A percentile compares a stretch with the other conserved stretches of the same genome.
These are phyloP conservation scores for Nomada ruficornis DNA, from an alignment of 2,888 invertebrate genomes.

Conservation along the genomic window DNA sequence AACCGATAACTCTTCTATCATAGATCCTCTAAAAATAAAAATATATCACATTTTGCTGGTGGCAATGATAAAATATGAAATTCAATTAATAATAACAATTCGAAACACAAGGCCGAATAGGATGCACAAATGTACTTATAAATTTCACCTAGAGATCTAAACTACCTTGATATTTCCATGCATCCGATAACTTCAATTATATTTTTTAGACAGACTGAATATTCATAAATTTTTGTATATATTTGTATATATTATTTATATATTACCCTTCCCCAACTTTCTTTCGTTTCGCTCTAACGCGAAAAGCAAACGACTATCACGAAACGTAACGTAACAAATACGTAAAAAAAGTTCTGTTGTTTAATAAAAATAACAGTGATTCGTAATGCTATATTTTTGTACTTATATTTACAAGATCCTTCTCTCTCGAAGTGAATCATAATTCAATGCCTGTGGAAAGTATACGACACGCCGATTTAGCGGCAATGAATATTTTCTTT, in stretches of 20 bases:
- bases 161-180: constrained; percentile 35
- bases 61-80: constrained; percentile 20
- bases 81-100: constrained; percentile 10
- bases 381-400: constrained; percentile 11
- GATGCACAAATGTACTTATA: constrained; percentile 15
- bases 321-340: constrained; percentile 36
- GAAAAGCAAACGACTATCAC: constrained; percentile 23
- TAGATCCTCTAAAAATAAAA: constrained; percentile 1
- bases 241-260: constrained; percentile 14
- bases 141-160: constrained; percentile 20
- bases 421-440: constrained; percentile 11
- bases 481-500: constrained; percentile 30
- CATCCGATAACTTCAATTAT: constrained; percentile 2
- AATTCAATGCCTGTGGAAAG: constrained; percentile 27
- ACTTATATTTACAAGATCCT: constrained; percentile 23
- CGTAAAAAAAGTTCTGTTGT: constrained; percentile 32
- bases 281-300: constrained; percentile 5
- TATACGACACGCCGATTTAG: constrained; percentile 5
- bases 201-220: constrained; percentile 33
- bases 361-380: constrained; percentile 45
- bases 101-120: constrained; percentile 22
- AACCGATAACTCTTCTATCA: constrained; percentile 11
- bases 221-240: constrained; percentile 54
- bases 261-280: constrained; percentile 34
- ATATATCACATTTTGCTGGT: neutral